Evolutionary conservation across 2,113 vertebrate genomes (phyloP).

Genomic region (Strix aluco): DNA sequence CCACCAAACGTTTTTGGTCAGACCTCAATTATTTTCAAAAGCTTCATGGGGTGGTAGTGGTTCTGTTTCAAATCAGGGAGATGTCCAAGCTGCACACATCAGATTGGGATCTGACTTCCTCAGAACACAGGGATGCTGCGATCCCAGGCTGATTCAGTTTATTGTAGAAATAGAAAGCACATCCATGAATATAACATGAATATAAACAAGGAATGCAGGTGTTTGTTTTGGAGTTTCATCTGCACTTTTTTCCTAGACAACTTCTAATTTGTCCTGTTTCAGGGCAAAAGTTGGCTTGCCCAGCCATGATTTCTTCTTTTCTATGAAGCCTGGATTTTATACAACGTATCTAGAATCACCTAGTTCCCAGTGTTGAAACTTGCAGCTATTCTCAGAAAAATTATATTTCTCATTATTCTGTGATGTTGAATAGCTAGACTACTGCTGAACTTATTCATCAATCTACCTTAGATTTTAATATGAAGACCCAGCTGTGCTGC

Average conservation of each 20-base stretch:
- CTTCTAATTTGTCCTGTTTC: neutral
- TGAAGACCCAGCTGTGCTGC: neutral
- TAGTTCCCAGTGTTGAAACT: neutral
- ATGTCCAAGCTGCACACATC: neutral
- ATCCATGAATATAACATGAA: neutral
- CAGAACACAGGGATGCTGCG: neutral
- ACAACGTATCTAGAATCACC: neutral
- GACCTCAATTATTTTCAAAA: slow-evolving; percentile 49
- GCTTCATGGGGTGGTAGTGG: neutral
- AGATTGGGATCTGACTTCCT: neutral
- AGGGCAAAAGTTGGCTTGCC: neutral
- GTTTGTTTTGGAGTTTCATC: neutral
- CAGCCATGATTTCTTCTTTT: neutral
- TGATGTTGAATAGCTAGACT: neutral
- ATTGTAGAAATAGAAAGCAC: neutral
- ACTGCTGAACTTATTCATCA: neutral
- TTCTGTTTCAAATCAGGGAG: slow-evolving; percentile 44
- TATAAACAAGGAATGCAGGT: neutral
- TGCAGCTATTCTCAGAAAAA: neutral
- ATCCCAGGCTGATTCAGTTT: neutral
- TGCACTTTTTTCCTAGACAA: neutral
- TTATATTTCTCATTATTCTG: neutral
- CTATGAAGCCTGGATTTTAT: neutral
- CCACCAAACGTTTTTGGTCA: slow-evolving; percentile 16
- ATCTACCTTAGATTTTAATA: neutral